These are phyloP conservation scores for Pongo pygmaeus DNA, from an alignment of 2,113 vertebrate genomes.

Conservation along the genomic window DNA sequence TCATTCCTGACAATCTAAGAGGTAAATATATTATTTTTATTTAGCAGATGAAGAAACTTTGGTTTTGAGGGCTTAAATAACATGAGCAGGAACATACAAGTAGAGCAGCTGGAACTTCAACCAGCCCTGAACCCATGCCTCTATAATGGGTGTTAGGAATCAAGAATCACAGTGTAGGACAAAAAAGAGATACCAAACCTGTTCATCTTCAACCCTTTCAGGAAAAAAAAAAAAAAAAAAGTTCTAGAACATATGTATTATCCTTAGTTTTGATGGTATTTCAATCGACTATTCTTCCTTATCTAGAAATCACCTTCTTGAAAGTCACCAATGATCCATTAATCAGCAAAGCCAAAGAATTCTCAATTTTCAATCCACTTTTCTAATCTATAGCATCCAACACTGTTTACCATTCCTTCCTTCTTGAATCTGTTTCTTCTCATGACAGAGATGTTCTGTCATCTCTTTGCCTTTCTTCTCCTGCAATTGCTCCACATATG, in stretches of 20 bases:
- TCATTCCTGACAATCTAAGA: background rate
- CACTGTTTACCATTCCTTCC: background rate
- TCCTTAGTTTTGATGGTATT: background rate
- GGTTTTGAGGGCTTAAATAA: background rate
- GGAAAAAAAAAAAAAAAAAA: background rate
- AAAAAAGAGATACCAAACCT: background rate
- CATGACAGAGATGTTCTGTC: background rate
- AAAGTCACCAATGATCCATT: background rate
- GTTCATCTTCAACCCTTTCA: background rate
- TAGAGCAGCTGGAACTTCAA: background rate
- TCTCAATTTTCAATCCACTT: background rate
- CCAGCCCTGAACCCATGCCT: background rate
- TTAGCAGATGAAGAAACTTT: background rate
- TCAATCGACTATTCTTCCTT: background rate
- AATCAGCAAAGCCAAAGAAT: background rate
- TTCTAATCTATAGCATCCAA: background rate
- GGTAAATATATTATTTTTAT: background rate
- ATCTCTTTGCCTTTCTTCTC: background rate
- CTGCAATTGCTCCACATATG: background rate
- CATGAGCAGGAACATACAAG: background rate
- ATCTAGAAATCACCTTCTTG: background rate
- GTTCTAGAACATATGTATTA: background rate
- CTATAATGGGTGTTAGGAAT: background rate
- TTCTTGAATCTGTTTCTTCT: background rate
- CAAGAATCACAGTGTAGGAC: background rate